Conservation (phyloP, 1,140 invertebrate species). For the Drosophila repleta region DNA sequence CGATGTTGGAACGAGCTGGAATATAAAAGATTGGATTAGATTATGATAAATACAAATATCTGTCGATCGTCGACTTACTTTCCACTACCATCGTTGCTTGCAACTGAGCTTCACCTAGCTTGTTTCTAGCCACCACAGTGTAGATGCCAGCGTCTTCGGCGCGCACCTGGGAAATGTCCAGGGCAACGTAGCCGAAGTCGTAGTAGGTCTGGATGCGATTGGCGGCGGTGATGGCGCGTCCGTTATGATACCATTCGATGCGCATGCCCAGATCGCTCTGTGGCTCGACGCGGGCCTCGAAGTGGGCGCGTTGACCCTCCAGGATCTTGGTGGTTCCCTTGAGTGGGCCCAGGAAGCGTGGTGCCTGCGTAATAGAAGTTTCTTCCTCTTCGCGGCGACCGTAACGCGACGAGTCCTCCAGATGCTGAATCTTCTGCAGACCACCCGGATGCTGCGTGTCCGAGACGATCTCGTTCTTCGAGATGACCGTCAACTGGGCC, state of each 20-base stretch:
- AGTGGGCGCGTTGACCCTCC: slow-evolving; percentile 98
- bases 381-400: slow-evolving; percentile 88
- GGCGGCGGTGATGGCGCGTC: slow-evolving; percentile 91
- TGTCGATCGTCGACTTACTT: slow-evolving; percentile 86
- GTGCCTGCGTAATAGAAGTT: slow-evolving; percentile 89
- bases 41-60: no score
- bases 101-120: slow-evolving; percentile 92
- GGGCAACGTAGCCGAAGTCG: slow-evolving; percentile 97
- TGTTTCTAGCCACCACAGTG: slow-evolving; percentile 94
- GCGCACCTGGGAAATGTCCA: slow-evolving; percentile 95
- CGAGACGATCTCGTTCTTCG: slow-evolving; percentile 92
- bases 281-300: slow-evolving; percentile 97
- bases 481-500: slow-evolving; percentile 94
- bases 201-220: slow-evolving; percentile 96
- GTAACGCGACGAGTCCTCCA: slow-evolving; percentile 92
- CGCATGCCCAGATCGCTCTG: slow-evolving; percentile 94
- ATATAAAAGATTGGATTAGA: slow-evolving; percentile 34
- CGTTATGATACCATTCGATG: slow-evolving; percentile 96
- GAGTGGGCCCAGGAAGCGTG: slow-evolving; percentile 92
- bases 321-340: slow-evolving; percentile 96
- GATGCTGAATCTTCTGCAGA: slow-evolving; percentile 93
- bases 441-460: slow-evolving; percentile 95
- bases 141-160: slow-evolving; percentile 94
- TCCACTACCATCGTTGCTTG: slow-evolving; percentile 93
- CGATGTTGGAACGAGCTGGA: slow-evolving; percentile 92